Base-by-base conservation (phyloP, 2,113 vertebrate genomes). In the Sialia sialis region DNA sequence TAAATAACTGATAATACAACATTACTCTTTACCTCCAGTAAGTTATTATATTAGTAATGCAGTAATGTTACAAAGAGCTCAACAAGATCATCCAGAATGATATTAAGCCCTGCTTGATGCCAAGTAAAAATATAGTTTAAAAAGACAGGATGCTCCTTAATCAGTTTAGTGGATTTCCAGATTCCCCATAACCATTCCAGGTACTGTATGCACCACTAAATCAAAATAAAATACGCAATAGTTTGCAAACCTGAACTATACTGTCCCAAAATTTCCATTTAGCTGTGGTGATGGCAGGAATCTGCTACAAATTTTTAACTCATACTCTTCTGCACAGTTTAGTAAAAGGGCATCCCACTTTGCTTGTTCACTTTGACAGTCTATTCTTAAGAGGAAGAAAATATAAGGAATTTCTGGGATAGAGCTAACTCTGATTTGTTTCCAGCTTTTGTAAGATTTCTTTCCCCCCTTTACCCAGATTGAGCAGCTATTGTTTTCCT, bases 41-140 rank as follows among this genome's bases (percentile, higher is more conserved):
- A 83, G 51, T 83, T 43, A 67, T 11, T 55, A 36, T 18, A 29
- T 29, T 49, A 80, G 70, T 79, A 95, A 73, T 51, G 70, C 16
- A 56, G 30, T 27, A 81, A 46, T 56, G 38, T 55, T 94, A 87
- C 54, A 91, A 89, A 32, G 36, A 73, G 63, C 75, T 82, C 30
- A 63, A 52, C 52, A 64, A 90, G 56, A 60, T 83, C 51, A 89
- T 81, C 29, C 34, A 58, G 83, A 49, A 92, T 39, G 34, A 80
- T 80, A 91, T 67, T 80, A 73, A 94, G 23, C 25, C 19, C 39
- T 75, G 30, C 44, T 78, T 84, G n/a, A 81, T 60, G 52, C 13
- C 88, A 84, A 89, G 46, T 25, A 85, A 87, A 84, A 96, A 80
- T 27, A 44, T 15, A 85, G 76, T 83, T 83, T 94, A 89, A 87